Conservation (phyloP, 2,113 vertebrate species). For the Oreocharis arfaki region DNA sequence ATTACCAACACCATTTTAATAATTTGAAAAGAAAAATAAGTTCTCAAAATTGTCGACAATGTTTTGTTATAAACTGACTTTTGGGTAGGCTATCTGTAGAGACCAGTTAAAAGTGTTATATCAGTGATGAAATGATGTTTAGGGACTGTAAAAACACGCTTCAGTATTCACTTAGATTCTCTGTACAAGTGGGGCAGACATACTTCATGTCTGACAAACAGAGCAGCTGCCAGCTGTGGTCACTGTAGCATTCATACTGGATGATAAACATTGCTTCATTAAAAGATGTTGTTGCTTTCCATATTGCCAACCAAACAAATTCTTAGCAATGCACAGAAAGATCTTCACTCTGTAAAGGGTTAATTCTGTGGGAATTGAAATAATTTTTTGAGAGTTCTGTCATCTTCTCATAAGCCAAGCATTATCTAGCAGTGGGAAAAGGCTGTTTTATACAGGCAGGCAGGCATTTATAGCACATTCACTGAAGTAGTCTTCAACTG, state of each 20-base stretch:
- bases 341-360: background rate
- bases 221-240: conserved; percentile 42
- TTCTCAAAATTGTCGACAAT: background rate
- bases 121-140: background rate
- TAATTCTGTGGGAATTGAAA: background rate
- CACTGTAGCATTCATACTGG: background rate
- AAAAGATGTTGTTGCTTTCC: background rate
- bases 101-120: background rate
- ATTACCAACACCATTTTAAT: background rate
- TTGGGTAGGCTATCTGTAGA: background rate
- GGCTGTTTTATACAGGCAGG: background rate
- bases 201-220: background rate
- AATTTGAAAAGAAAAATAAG: background rate
- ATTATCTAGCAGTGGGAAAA: background rate
- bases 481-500: background rate
- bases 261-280: background rate
- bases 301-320: background rate
- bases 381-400: background rate
- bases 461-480: background rate
- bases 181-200: background rate
- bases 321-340: background rate
- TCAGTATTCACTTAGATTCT: background rate
- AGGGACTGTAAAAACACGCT: background rate
- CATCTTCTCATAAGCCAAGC: background rate
- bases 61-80: background rate